Base-by-base conservation (phyloP, 2,113 vertebrate genomes). In the Chaetorhynchus papuensis region DNA sequence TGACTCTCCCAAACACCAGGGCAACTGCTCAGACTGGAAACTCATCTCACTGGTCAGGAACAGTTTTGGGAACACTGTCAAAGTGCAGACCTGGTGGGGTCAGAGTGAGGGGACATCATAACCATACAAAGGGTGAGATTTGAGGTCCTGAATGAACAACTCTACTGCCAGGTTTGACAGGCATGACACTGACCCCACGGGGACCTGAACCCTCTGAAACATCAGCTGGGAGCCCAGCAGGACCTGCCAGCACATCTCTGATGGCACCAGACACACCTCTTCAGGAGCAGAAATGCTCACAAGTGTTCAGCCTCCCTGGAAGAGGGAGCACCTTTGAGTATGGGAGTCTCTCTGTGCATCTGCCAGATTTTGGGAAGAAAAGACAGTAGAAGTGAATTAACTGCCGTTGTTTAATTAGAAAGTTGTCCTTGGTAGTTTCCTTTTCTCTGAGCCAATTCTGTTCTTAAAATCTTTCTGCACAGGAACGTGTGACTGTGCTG, bases 171-270 rank as follows among this genome's bases (percentile, higher is more conserved):
- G 26, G 30, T 37, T 41, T 87, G 81, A 44, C 35, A 89, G 44
- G 47, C 0, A 3, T 28, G 59, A 22, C 47, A 19, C 61, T 54
- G 72, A 56, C 12, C 47, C 52, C 41, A 15, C 0, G 0, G 53
- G 79, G 42, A 72, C 20, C 50, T 69, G 59, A 33, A 47, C 15
- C 16, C 15, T 50, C 61, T 35, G 20, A 21, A 85, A 28, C 15
- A 39, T 9, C 10, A 63, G 65, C 47, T 59, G 53, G 49, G 63
- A 83, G 50, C 47, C 4, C 3, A 3, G 42, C 35, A 92, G 76
- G 57, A 76, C 31, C 10, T 10, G 18, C 42, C 82, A 84, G 50
- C 3, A 5, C 50, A 60, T 24, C 79, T 45, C 70, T 7, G 17
- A 30, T 6, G 18, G 69, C 74, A 56, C 22, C 21, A 66, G 35